These are phyloP conservation scores for Agelaius tricolor DNA, from an alignment of 2,113 vertebrate genomes.

Conservation along the genomic window DNA sequence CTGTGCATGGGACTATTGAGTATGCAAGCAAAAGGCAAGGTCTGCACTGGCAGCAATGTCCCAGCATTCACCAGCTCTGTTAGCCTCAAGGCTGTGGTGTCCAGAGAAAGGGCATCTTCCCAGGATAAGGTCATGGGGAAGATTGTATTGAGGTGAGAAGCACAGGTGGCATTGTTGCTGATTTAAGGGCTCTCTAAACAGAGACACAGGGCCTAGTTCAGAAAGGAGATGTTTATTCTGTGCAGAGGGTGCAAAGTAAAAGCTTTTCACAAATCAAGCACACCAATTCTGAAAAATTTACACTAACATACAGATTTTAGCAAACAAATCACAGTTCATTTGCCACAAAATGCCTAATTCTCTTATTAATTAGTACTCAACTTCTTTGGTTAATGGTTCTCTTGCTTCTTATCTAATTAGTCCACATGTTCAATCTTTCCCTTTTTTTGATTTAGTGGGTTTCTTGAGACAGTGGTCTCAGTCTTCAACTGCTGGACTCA, in stretches of 20 bases:
- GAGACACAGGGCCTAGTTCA: neutral
- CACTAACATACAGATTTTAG: neutral
- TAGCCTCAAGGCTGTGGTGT: too few relatives aligned
- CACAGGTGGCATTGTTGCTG: neutral
- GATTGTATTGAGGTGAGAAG: neutral
- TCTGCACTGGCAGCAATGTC: accelerated
- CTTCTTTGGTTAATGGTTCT: neutral
- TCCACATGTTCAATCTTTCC: neutral
- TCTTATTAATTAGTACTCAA: neutral
- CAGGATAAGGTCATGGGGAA: accelerated
- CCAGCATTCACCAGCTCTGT: neutral
- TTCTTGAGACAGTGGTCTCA: neutral
- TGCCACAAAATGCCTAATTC: neutral
- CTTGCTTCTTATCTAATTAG: neutral
- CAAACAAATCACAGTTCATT: neutral
- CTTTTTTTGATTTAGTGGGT: neutral
- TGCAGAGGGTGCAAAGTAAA: neutral
- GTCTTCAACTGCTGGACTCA: neutral
- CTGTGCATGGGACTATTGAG: neutral
- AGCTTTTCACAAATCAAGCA: neutral
- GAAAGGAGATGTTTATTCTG: neutral
- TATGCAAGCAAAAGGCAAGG: neutral
- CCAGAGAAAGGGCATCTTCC: neutral
- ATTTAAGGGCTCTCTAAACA: neutral
- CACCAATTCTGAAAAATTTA: neutral